These are phyloP conservation scores for Lampropteryx suffumata DNA, from an alignment of 2,888 invertebrate genomes.

Conservation along the genomic window DNA sequence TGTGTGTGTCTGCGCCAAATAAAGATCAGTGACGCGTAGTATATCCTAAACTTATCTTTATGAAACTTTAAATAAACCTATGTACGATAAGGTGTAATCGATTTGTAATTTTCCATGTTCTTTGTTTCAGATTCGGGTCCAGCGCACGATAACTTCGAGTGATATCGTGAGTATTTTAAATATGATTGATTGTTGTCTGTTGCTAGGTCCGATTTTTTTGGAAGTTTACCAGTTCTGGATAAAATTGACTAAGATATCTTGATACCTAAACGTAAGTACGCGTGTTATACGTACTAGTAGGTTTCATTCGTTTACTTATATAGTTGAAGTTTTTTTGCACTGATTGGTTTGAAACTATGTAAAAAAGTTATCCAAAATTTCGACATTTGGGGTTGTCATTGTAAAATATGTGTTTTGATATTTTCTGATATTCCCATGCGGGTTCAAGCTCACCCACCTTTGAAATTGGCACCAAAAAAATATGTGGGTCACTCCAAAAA, in stretches of 20 bases:
- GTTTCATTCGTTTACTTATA: too few species aligned
- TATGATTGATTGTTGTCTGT: conserved; percentile 25
- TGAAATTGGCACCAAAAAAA: conserved; percentile 10
- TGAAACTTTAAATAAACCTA: background rate
- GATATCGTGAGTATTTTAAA: conserved; percentile 48
- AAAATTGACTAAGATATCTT: too few species aligned
- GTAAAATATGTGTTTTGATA: too few species aligned
- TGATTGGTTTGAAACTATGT: too few species aligned
- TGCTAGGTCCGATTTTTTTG: conserved; percentile 30
- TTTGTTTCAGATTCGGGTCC: conserved; percentile 69
- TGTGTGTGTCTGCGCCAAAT: too few species aligned
- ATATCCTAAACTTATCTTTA: background rate
- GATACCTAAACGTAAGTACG: too few species aligned
- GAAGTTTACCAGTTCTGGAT: too few species aligned
- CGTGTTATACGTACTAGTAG: too few species aligned
- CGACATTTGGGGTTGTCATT: too few species aligned
- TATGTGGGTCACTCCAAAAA: conserved; percentile 17
- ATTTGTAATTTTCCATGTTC: conserved; percentile 53
- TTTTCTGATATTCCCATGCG: conserved; percentile 9
- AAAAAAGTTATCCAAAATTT: too few species aligned
- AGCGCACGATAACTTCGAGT: conserved; percentile 57
- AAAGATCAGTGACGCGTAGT: too few species aligned
- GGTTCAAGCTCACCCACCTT: conserved; percentile 6
- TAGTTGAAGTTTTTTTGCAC: too few species aligned
- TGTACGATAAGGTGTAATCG: conserved; percentile 32